Evolutionary conservation across 92 coral and sea anemone genomes (phyloP).

Genomic region (Pocillopora meandrina): DNA sequence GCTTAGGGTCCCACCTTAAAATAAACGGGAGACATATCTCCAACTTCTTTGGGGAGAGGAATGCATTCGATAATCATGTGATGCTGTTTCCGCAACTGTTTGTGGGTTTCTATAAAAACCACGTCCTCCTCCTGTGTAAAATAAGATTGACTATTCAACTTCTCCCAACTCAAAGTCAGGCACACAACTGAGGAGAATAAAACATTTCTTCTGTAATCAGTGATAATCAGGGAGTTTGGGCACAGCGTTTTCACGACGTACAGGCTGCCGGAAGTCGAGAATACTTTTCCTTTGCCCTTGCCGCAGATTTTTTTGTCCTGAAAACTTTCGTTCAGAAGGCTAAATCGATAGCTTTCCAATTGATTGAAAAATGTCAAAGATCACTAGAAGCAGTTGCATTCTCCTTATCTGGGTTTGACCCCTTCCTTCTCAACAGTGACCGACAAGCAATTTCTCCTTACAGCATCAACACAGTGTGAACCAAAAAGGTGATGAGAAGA

Average conservation of each 20-base stretch:
- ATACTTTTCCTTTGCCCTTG: too few species aligned
- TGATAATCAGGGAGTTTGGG: too few species aligned
- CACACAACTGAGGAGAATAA: not conserved
- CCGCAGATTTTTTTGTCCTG: too few species aligned
- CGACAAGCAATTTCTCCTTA: not conserved
- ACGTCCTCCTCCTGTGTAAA: slow-evolving; percentile 85
- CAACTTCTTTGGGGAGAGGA: slow-evolving; percentile 91
- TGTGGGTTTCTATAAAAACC: slow-evolving; percentile 90
- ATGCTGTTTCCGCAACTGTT: slow-evolving; percentile 73
- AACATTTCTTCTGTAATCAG: too few species aligned
- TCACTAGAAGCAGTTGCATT: too few species aligned
- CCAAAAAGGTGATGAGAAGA: not conserved
- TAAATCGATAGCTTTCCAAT: too few species aligned
- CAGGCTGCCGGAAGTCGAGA: too few species aligned
- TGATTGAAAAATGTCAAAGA: too few species aligned
- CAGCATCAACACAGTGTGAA: not conserved
- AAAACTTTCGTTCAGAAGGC: too few species aligned
- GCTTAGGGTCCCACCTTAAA: slow-evolving; percentile 72
- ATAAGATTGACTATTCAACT: not conserved
- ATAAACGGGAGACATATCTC: slow-evolving; percentile 96
- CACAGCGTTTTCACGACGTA: too few species aligned
- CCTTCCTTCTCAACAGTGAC: too few species aligned
- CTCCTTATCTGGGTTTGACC: too few species aligned
- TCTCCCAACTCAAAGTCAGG: not conserved
- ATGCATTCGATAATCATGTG: slow-evolving; percentile 97